Evolutionary conservation across 2,888 invertebrate species (phyloP).

Genomic region (Incurvaria masculella): DNA sequence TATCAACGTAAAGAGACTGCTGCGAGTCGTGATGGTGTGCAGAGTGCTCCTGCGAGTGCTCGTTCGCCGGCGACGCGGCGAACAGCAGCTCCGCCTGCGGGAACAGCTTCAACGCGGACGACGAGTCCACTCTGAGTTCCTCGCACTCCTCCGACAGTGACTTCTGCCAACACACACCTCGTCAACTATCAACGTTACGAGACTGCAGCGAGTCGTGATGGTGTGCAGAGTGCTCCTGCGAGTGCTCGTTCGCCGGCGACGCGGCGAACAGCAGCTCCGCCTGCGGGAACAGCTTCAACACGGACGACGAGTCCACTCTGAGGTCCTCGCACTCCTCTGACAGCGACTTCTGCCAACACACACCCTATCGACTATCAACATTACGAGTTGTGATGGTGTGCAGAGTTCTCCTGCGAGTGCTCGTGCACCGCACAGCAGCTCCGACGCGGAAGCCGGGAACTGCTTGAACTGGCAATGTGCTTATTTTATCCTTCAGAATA

Average conservation of each 20-base stretch:
- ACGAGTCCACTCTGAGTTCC: slow-evolving; percentile 74
- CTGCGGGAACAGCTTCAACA: slow-evolving; percentile 74
- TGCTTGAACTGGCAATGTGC: too few species aligned
- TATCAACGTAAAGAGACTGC: too few species aligned
- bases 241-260: slow-evolving; percentile 68
- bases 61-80: slow-evolving; percentile 69
- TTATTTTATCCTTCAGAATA: too few species aligned
- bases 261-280: slow-evolving; percentile 70
- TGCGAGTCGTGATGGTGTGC: too few species aligned
- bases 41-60: too few species aligned
- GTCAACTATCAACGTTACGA: too few species aligned
- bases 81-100: slow-evolving; percentile 73
- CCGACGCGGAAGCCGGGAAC: slow-evolving; percentile 76
- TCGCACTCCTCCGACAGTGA: slow-evolving; percentile 76
- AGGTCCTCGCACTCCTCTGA: too few species aligned
- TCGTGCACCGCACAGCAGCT: slow-evolving; percentile 70
- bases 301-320: too few species aligned
- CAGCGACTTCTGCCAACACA: too few species aligned
- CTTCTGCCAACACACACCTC: slow-evolving; percentile 63
- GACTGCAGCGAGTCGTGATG: too few species aligned
- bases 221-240: too few species aligned
- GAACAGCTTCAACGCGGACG: slow-evolving; percentile 75
- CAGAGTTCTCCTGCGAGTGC: slow-evolving; percentile 52
- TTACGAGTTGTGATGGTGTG: too few species aligned
- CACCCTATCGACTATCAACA: slow-evolving; percentile 54